These are phyloP conservation scores for Sandelia bainsii DNA, from an alignment of 2,797 vertebrate genomes.

Conservation along the genomic window DNA sequence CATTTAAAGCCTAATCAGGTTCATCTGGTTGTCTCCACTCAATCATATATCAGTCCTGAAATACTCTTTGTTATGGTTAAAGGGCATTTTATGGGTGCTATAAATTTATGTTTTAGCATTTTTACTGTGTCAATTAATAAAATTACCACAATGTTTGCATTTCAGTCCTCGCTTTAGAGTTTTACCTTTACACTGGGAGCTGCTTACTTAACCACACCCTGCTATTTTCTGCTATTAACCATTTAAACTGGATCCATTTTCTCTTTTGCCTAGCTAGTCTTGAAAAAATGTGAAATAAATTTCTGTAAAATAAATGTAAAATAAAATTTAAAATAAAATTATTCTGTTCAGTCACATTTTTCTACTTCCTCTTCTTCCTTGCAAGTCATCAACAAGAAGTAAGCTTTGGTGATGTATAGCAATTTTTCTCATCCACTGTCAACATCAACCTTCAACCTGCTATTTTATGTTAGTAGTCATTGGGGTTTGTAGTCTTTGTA, in stretches of 20 bases:
- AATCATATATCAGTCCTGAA: slow-evolving; percentile 20
- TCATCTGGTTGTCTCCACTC: not conserved
- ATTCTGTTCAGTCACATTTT: no score
- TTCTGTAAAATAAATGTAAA: no score
- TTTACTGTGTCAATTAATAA: not conserved
- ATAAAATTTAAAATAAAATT: no score
- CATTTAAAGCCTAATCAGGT: slow-evolving; percentile 48
- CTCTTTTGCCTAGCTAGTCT: no score
- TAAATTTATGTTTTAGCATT: slow-evolving; percentile 23
- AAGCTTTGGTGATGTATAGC: no score
- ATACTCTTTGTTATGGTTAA: slow-evolving; percentile 8
- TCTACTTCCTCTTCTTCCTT: no score
- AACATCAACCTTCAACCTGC: no score
- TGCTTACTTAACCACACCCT: not conserved
- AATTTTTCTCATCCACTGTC: no score
- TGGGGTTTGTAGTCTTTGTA: no score
- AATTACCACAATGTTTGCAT: not conserved
- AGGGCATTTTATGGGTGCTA: slow-evolving; percentile 15
- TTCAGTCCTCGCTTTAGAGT: not conserved
- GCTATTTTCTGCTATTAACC: not conserved
- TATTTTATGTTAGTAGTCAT: no score
- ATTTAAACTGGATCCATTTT: not conserved
- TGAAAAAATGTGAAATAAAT: no score
- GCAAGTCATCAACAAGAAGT: no score
- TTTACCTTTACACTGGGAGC: not conserved